Conservation (phyloP, 2,797 vertebrate species). For the Taenioides sp. region DNA sequence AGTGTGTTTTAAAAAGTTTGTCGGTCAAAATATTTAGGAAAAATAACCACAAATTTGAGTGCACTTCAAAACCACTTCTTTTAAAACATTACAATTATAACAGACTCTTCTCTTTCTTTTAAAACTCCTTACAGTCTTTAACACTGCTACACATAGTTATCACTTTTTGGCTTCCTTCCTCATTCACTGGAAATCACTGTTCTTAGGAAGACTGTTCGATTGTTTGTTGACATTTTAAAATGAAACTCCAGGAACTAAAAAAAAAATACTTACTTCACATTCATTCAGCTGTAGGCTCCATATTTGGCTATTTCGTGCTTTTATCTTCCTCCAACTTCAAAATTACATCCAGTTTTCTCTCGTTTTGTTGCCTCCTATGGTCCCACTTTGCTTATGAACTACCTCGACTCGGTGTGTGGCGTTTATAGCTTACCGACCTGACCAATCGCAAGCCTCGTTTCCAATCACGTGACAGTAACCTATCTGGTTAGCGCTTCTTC, state of each 20-base stretch:
- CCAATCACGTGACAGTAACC: conserved; percentile 62
- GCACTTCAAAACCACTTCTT: neutral
- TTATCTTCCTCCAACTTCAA: conserved; percentile 5
- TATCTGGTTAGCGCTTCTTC: conserved; percentile 58
- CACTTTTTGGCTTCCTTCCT: neutral
- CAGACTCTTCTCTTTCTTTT: neutral
- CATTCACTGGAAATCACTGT: conserved; percentile 11
- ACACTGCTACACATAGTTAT: conserved; percentile 19
- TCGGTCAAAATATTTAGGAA: neutral
- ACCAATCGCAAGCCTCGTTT: conserved; percentile 58
- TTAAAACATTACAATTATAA: too few relatives aligned
- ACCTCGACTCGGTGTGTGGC: conserved; percentile 39
- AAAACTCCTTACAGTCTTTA: neutral
- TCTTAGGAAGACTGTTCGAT: neutral
- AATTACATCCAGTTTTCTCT: conserved; percentile 49
- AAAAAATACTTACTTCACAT: conserved; percentile 66
- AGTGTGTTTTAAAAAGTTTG: neutral
- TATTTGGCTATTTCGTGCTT: conserved; percentile 66
- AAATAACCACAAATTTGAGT: neutral
- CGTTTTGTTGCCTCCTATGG: conserved; percentile 20
- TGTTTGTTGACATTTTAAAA: neutral
- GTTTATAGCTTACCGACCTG: conserved; percentile 56
- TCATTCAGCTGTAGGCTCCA: conserved; percentile 54
- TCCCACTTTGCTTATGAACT: conserved; percentile 47
- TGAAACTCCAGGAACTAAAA: neutral